Evolutionary conservation across 2,113 vertebrate genomes (phyloP), one percentile per base, ranked within the genome.

Genomic region (Struthidea cinerea): DNA sequence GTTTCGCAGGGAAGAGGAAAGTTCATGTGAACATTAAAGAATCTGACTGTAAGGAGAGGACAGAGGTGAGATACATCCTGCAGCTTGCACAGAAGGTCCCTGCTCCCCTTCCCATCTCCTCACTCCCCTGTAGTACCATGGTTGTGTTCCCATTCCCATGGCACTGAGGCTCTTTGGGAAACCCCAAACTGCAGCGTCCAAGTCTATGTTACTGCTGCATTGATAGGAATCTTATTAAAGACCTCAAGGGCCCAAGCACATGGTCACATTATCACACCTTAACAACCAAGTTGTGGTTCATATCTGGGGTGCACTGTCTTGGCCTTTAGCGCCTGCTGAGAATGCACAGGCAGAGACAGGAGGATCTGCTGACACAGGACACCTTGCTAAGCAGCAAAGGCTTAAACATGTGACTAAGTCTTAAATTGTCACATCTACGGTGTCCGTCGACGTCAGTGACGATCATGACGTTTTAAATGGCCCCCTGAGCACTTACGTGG

Each of bases 21-120:
- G 32, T 44, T 95, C 89, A 96, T 90, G 37, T 89, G 64, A 33
- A 92, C 44, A 18, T 89, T 94, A 50, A 97, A 98, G 96, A 98
- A 98, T 59, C 90, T 97, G 65, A 96, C 98, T 98, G 95, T 42
- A 95, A 95, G 37, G n/a, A 83, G 92, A 97, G 93, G 94, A 92
- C 11, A 32, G 50, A 60, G 49, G n/a, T 70, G 60, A 86, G 74
- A 49, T 26, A 6, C 50, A 30, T 22, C 41, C 55, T n/a, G 18
- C 10, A 65, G 56, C 42, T 78, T 35, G 33, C 60, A 56, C 21
- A 78, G 71, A 32, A 75, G 26, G 27, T 59, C 13, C 15, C 50
- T 69, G 35, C 32, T 20, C 21, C 49, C 30, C 35, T 73, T 50
- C 24, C 46, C 39, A 47, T 44, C 71, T 95, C 50, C n/a, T 52